Evolutionary conservation across 2,797 vertebrate species (phyloP).

Genomic region (Triplophysa yarkandensis): DNA sequence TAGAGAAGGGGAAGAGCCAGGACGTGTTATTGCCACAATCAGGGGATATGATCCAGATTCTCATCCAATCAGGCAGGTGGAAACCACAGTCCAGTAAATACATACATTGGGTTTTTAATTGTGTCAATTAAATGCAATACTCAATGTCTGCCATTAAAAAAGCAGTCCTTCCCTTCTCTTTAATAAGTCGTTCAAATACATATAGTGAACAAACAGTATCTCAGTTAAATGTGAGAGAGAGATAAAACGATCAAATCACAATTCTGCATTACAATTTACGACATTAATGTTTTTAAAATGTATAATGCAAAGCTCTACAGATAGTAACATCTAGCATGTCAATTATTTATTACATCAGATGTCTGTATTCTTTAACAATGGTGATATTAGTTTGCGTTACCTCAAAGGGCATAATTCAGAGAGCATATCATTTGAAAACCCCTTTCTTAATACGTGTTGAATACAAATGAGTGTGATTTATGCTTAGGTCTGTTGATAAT

Average conservation of each 20-base stretch:
- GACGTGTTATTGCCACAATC: constrained; percentile 80
- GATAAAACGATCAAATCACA: neutral
- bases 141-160: neutral
- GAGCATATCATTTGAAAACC: too few species aligned
- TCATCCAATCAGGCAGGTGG: constrained; percentile 73
- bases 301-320: neutral
- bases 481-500: neutral
- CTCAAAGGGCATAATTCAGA: too few species aligned
- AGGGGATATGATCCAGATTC: constrained; percentile 76
- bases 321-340: too few species aligned
- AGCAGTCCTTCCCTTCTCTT: neutral
- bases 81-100: neutral
- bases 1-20: constrained; percentile 76
- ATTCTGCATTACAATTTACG: neutral
- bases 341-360: too few species aligned
- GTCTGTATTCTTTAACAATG: too few species aligned
- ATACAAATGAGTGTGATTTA: neutral
- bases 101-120: neutral
- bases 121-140: neutral
- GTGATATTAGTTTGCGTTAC: too few species aligned
- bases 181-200: neutral
- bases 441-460: too few species aligned
- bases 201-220: neutral
- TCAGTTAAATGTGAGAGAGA: neutral
- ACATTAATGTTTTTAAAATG: neutral